phyloP scores from a whole-genome alignment of 35 echinoderm and acorn worm species.

The Strongylocentrotus purpuratus region DNA sequence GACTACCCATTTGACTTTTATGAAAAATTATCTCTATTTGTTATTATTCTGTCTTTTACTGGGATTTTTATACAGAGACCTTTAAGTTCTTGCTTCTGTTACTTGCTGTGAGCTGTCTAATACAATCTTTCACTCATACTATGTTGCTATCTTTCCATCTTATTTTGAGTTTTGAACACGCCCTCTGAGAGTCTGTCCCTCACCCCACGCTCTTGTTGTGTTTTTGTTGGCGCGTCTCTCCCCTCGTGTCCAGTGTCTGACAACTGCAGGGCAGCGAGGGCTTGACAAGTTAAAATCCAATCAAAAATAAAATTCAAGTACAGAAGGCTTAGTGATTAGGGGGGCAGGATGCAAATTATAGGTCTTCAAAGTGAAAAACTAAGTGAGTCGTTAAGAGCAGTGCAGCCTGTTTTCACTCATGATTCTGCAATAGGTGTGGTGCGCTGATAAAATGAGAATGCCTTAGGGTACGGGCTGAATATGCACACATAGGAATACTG shows the following conservation, averaged over 20 bases:
- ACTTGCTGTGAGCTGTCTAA: background rate
- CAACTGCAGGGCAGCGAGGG: background rate
- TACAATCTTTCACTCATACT: background rate
- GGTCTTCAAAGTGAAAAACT: conserved; percentile 1
- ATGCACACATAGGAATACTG: conserved; percentile 7
- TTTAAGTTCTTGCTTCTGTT: background rate
- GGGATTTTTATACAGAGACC: background rate
- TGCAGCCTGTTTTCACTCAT: conserved; percentile 5
- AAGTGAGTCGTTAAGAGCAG: background rate
- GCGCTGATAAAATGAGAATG: conserved; percentile 25
- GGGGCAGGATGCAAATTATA: conserved; percentile 33
- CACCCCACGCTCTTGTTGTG: background rate
- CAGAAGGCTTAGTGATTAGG: conserved; percentile 1
- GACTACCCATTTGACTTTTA: background rate
- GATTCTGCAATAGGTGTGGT: conserved; percentile 22
- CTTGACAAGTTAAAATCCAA: conserved; percentile 18
- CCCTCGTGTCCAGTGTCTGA: background rate
- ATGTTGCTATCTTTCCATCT: background rate
- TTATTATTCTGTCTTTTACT: background rate
- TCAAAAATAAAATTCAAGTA: conserved; percentile 12
- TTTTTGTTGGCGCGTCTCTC: background rate
- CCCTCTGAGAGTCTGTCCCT: background rate
- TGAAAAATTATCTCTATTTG: background rate
- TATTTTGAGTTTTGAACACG: background rate
- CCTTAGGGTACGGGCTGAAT: background rate